Conservation (phyloP, 2,113 vertebrate genomes). For the Zosterops japonicus region DNA sequence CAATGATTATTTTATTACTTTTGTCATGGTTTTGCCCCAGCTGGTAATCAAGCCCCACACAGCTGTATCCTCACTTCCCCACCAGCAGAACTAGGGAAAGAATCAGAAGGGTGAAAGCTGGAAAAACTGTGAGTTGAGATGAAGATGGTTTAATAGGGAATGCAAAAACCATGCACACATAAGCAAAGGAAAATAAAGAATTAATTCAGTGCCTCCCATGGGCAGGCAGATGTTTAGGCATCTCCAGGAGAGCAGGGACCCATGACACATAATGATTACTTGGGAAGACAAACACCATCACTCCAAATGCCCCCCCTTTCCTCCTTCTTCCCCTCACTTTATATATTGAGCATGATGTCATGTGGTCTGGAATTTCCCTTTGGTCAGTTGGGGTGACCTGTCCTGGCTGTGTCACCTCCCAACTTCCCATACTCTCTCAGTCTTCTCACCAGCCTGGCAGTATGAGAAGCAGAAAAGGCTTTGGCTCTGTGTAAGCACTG, state of each 20-base stretch:
- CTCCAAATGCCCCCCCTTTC: neutral
- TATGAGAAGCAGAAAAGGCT: neutral
- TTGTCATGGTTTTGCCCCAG: neutral
- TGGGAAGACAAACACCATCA: neutral
- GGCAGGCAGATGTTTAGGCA: neutral
- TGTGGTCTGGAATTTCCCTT: neutral
- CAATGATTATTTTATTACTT: neutral
- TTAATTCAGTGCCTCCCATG: neutral
- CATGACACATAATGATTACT: neutral
- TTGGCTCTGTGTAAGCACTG: neutral
- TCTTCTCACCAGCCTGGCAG: neutral
- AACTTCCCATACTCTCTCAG: rapidly evolving
- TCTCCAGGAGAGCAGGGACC: neutral
- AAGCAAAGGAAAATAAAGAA: neutral
- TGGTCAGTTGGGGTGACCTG: neutral
- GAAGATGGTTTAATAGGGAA: neutral
- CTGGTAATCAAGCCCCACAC: neutral
- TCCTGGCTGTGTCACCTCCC: neutral
- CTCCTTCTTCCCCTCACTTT: neutral
- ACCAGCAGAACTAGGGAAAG: neutral
- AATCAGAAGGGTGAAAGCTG: neutral
- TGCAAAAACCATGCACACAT: neutral
- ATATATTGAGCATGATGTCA: neutral
- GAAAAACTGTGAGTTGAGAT: neutral
- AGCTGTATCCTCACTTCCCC: rapidly evolving